Conservation (phyloP, 2,888 invertebrate species). For the Ditula angustiorana region DNA sequence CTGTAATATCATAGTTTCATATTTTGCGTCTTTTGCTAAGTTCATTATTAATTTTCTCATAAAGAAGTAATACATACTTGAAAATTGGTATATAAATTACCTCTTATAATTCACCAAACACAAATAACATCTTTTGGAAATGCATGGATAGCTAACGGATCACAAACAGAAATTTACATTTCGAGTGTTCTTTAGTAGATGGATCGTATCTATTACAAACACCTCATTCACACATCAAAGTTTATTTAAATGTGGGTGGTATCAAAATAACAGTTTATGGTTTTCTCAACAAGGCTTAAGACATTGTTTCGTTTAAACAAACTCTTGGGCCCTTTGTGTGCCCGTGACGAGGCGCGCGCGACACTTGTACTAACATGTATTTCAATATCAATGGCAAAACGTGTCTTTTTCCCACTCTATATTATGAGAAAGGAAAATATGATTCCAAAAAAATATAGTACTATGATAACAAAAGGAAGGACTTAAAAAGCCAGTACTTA, state of each 20-base stretch:
- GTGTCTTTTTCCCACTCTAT: background rate
- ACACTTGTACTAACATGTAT: slow-evolving; percentile 32
- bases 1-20: background rate
- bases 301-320: slow-evolving; percentile 58
- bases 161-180: slow-evolving; percentile 36
- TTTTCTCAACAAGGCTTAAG: slow-evolving; percentile 45
- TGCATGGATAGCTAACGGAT: slow-evolving; percentile 21
- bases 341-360: slow-evolving; percentile 23
- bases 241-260: slow-evolving; percentile 68
- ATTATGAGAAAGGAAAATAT: background rate
- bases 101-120: background rate
- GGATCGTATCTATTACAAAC: slow-evolving; percentile 56
- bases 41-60: background rate
- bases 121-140: slow-evolving; percentile 12
- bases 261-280: slow-evolving; percentile 62
- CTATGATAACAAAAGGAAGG: no score
- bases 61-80: background rate
- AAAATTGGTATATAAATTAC: slow-evolving; percentile 1
- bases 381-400: slow-evolving; percentile 33
- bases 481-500: no score
- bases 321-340: slow-evolving; percentile 53
- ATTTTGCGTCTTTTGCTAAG: background rate
- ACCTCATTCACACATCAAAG: slow-evolving; percentile 71
- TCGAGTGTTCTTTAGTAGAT: slow-evolving; percentile 33
- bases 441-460: no score